These are phyloP conservation scores for Bolborhynchus lineola DNA, from an alignment of 2,113 vertebrate genomes.

Conservation along the genomic window DNA sequence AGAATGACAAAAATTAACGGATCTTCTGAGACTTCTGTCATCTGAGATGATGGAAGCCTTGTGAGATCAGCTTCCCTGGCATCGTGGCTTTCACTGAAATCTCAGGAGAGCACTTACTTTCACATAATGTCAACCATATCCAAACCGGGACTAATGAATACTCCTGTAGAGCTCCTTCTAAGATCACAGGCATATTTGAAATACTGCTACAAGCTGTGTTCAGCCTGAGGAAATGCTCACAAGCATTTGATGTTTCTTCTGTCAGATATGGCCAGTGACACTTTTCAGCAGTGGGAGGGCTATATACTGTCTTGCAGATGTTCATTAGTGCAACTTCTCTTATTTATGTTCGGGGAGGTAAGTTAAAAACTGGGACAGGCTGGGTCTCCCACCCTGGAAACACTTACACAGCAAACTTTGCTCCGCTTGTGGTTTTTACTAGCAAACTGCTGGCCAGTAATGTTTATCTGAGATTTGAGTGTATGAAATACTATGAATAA, in stretches of 20 bases:
- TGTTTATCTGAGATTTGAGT: slow-evolving; percentile 1
- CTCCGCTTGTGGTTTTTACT: slow-evolving; percentile 3
- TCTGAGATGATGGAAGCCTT: slow-evolving; percentile 57
- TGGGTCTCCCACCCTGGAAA: slow-evolving; percentile 55
- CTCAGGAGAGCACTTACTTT: slow-evolving; percentile 55
- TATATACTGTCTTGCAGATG: slow-evolving; percentile 29
- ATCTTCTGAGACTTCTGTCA: slow-evolving; percentile 63
- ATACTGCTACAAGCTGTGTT: slow-evolving; percentile 37
- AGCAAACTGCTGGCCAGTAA: not conserved
- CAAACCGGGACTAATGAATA: slow-evolving; percentile 13
- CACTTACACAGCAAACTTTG: not conserved
- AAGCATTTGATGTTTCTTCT: slow-evolving; percentile 24
- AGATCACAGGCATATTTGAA: slow-evolving; percentile 33
- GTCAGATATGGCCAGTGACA: not conserved
- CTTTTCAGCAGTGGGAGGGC: not conserved
- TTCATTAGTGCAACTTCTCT: slow-evolving; percentile 17
- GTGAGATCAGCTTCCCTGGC: slow-evolving; percentile 64
- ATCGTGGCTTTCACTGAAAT: slow-evolving; percentile 20
- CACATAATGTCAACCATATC: slow-evolving; percentile 42
- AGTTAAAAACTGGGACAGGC: slow-evolving; percentile 8
- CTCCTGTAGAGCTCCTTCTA: not conserved
- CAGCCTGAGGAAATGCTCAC: not conserved
- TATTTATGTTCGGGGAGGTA: slow-evolving; percentile 13
- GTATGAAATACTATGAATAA: not conserved
- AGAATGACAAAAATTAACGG: slow-evolving; percentile 48